Conservation (phyloP, 2,888 invertebrate genomes). For the Lagria hirta region DNA sequence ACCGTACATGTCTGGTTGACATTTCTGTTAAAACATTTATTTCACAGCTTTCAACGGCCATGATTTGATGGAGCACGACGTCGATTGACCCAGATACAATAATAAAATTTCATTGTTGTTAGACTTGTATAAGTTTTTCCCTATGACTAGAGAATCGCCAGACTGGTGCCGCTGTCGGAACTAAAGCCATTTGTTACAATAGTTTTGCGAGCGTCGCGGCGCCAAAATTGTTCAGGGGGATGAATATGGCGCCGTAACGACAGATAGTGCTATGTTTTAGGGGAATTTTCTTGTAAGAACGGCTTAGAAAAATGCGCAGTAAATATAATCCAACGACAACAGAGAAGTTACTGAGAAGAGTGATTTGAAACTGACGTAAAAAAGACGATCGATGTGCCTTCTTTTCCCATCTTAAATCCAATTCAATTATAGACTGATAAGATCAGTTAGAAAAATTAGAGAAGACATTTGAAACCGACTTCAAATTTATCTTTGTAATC, state of each 20-base stretch:
- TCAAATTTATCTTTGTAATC: constrained; percentile 16
- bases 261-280: too few species aligned
- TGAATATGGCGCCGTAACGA: constrained; percentile 8
- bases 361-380: constrained; percentile 14
- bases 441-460: constrained; percentile 22
- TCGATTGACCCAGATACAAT: constrained; percentile 41
- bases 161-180: constrained; percentile 36
- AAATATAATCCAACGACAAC: constrained; percentile 17
- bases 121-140: constrained; percentile 21
- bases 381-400: constrained; percentile 24
- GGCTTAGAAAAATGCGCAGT: constrained; percentile 31
- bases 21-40: constrained; percentile 48
- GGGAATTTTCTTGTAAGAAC: constrained; percentile 35
- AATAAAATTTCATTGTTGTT: constrained; percentile 35
- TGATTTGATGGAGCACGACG: constrained; percentile 40
- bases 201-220: constrained; percentile 39
- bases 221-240: constrained; percentile 17
- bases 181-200: constrained; percentile 38
- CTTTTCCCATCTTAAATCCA: constrained; percentile 27
- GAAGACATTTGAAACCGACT: constrained; percentile 15
- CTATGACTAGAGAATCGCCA: constrained; percentile 26
- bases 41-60: constrained; percentile 39
- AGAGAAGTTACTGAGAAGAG: constrained; percentile 5
- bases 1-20: constrained; percentile 46
- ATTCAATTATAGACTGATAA: constrained; percentile 26